Evolutionary conservation across 2,113 vertebrate species (phyloP).

Genomic region (Heteronetta atricapilla): DNA sequence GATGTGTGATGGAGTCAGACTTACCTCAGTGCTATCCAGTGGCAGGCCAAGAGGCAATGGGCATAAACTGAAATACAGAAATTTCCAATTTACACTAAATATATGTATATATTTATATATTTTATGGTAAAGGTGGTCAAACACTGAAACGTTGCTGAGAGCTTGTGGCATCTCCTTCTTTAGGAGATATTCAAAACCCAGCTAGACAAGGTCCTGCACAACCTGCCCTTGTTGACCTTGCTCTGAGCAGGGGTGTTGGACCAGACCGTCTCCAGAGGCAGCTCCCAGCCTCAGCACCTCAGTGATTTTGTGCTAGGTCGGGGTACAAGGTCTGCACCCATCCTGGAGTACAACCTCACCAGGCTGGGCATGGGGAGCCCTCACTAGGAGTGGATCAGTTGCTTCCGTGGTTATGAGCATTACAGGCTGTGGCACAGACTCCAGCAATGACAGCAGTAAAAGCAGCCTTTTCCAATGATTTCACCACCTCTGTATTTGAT

Average conservation of each 20-base stretch:
- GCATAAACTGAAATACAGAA: accelerated
- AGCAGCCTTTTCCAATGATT: slow-evolving; percentile 15
- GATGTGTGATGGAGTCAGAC: not conserved
- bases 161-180: not conserved
- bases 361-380: not conserved
- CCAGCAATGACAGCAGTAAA: not conserved
- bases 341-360: not conserved
- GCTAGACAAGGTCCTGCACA: not conserved
- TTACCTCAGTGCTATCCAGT: not conserved
- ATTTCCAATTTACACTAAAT: not conserved
- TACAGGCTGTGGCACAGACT: not conserved
- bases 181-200: not conserved
- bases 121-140: not conserved
- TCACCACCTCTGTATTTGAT: slow-evolving; percentile 24
- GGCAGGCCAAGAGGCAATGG: not conserved
- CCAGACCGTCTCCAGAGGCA: not conserved
- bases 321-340: not conserved
- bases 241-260: not conserved
- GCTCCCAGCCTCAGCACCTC: not conserved
- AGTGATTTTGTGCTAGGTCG: not conserved
- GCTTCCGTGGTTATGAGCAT: not conserved
- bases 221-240: not conserved
- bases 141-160: not conserved
- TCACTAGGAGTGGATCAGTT: not conserved
- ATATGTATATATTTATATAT: accelerated